Evolutionary conservation across 35 echinoderm and acorn worm species (phyloP), one percentile per base, ranked within the genome.

Genomic region (Lytechinus variegatus): DNA sequence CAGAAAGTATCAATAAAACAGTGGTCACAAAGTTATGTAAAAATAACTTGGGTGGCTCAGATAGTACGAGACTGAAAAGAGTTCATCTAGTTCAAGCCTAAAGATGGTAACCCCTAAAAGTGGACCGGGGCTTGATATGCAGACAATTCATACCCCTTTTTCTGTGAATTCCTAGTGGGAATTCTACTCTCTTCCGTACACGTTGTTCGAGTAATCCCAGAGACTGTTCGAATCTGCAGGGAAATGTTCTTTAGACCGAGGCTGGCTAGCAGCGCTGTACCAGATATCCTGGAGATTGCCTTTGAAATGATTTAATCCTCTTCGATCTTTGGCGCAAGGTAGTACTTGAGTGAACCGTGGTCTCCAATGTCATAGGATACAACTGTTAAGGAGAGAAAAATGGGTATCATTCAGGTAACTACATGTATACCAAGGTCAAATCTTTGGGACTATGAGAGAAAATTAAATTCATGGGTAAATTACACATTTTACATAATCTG

Each of bases 251-350:
- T 79, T 24, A 24, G 66, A 79, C 66, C 19, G n/a, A 27, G 13
- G 0, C n/a, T n/a, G 66, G n/a, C 66, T 24, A 6, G 66, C 66
- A 79, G 19, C 66, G 19, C 24, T 7, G 19, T 79, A 24, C 66
- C 66, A 6, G 66, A 24, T 79, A 24, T 0, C 66, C 66, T n/a
- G 66, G 66, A 79, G 13, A 79, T 79, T 79, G 66, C 66, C 3
- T 8, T 79, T 4, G 6, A 24, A 60, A 24, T 79, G 56, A 94
- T 87, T 93, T 95, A 86, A 28, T 97, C 96, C 44, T 99, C 98
- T 13, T 99, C 97, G 10, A 99, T 97, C 94, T 99, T 99, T 19
- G 98, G 98, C 21, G 98, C 98, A 56, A 99, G 95, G 95, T 97
- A 99, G 95, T 97, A 99, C 13, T 95, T 87, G 56, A 99, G 95